Percentiles rank a stretch among this genome's conserved stretches.
These are phyloP conservation scores for Asobara japonica DNA, from an alignment of 1,140 invertebrate species.

Conservation along the genomic window DNA sequence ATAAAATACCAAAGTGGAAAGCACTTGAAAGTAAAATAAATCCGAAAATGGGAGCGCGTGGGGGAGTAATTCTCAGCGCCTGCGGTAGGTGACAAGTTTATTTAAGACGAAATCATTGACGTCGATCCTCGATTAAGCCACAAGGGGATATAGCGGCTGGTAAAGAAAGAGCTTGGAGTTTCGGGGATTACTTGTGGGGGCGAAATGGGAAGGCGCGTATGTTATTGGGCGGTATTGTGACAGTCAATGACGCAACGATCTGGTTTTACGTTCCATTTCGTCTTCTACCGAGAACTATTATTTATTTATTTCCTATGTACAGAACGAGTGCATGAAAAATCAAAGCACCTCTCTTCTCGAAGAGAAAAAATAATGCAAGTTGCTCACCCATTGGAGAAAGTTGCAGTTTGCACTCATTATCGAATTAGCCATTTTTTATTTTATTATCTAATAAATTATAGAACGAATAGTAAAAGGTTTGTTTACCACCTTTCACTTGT, in stretches of 20 bases:
- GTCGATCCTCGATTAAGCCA: constrained; percentile 48
- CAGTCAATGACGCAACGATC: constrained; percentile 48
- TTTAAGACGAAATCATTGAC: constrained; percentile 50
- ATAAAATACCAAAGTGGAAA: constrained; percentile 34
- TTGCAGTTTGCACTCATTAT: too few species aligned
- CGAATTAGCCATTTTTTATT: too few species aligned
- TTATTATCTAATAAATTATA: too few species aligned
- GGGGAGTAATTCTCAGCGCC: constrained; percentile 35
- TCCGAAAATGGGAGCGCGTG: constrained; percentile 18
- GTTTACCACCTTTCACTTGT: too few species aligned
- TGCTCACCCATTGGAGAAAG: too few species aligned
- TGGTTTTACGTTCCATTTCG: constrained; percentile 45
- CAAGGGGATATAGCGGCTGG: constrained; percentile 25
- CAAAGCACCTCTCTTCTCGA: too few species aligned
- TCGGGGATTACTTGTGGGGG: constrained; percentile 30
- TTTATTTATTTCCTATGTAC: background rate
- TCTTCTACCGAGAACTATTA: background rate
- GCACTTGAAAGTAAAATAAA: background rate
- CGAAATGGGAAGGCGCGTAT: constrained; percentile 47
- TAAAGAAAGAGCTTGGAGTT: constrained; percentile 10
- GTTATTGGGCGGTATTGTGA: constrained; percentile 64
- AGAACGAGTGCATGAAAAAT: too few species aligned
- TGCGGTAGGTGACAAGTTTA: constrained; percentile 47
- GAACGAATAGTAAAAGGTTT: too few species aligned
- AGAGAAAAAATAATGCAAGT: too few species aligned